phyloP scores from a whole-genome alignment of 2,113 vertebrate species.

The Corapipo altera region DNA sequence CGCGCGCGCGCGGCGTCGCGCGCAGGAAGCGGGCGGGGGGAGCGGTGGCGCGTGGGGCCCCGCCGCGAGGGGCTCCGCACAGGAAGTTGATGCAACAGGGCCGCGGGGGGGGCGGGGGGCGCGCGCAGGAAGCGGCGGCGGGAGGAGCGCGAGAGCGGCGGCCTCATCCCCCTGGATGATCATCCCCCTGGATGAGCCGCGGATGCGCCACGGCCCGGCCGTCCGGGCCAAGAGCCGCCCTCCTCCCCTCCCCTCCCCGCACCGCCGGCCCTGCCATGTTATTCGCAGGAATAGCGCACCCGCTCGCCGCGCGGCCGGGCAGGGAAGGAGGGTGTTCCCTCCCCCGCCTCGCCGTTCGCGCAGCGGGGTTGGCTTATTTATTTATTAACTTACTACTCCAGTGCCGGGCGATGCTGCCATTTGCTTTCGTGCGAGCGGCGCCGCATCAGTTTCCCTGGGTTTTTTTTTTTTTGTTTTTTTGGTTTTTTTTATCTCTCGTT shows the following conservation, averaged over 20 bases:
- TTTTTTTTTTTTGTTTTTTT: too few species aligned
- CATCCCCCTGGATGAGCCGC: background rate
- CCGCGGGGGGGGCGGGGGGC: background rate
- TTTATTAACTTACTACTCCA: slow-evolving; percentile 51
- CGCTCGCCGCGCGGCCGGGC: background rate
- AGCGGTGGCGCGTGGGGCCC: too few species aligned
- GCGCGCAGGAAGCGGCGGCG: background rate
- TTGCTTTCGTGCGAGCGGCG: slow-evolving; percentile 51
- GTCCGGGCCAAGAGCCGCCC: background rate
- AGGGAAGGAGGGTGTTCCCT: background rate
- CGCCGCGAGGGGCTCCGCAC: background rate
- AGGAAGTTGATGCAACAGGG: slow-evolving; percentile 51
- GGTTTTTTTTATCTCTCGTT: fast-evolving
- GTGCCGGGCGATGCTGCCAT: slow-evolving; percentile 65
- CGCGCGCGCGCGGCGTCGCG: background rate
- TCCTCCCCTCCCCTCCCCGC: background rate
- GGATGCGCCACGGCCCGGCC: background rate
- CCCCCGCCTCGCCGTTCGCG: background rate
- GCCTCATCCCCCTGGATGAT: background rate
- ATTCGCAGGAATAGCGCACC: background rate
- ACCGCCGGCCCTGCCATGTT: background rate
- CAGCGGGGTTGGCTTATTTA: slow-evolving; percentile 43
- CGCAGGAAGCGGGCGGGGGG: background rate
- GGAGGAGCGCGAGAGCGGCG: background rate
- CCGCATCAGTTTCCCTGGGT: background rate